Evolutionary conservation across 2,888 invertebrate genomes (phyloP).

Genomic region (Agonopterix subpropinquella): DNA sequence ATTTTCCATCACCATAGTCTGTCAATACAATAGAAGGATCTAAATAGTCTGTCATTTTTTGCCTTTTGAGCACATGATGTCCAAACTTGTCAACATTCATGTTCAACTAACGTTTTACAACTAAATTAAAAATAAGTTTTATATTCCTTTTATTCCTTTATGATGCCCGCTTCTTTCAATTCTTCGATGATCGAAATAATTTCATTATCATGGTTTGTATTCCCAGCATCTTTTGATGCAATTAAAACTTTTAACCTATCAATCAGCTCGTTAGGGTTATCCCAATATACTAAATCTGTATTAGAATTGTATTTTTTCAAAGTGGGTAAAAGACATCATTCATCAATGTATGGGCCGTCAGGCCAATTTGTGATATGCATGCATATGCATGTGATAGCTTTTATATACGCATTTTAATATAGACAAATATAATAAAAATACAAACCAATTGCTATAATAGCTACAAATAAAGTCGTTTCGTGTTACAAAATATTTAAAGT

Average conservation of each 20-base stretch:
- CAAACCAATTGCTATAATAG: no score
- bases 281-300: constrained; percentile 1
- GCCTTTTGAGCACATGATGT: background rate
- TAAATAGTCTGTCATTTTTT: background rate
- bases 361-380: no score
- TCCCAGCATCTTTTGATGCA: constrained; percentile 14
- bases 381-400: no score
- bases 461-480: no score
- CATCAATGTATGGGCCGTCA: no score
- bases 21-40: background rate
- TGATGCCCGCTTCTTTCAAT: constrained; percentile 16
- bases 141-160: constrained; percentile 2
- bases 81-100: constrained; percentile 5
- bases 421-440: no score
- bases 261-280: constrained; percentile 12
- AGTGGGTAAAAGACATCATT: background rate
- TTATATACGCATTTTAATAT: no score
- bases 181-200: constrained; percentile 30
- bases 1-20: background rate
- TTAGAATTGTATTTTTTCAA: constrained; percentile 8
- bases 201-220: constrained; percentile 19
- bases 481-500: no score
- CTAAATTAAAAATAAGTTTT: background rate
- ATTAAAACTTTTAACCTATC: constrained; percentile 14
- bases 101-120: background rate